phyloP scores from a whole-genome alignment of 2,113 vertebrate genomes.

The mouse (Mus musculus) region DNA sequence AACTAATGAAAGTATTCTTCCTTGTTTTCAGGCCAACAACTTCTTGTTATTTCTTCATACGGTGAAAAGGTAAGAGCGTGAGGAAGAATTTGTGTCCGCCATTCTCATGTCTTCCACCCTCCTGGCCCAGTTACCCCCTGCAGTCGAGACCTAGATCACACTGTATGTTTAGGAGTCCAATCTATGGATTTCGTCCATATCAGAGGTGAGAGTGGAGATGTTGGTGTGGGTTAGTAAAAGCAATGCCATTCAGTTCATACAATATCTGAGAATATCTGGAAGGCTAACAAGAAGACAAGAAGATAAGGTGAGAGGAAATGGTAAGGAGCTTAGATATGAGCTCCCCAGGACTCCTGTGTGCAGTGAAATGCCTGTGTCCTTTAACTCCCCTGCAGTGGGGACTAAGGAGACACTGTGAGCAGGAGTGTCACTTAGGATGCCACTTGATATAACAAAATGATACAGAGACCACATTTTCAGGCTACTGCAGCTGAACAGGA shows the following conservation, averaged over 20 bases:
- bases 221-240: too few species aligned
- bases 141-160: neutral
- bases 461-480: neutral
- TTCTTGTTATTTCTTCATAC: too few species aligned
- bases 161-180: neutral
- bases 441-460: neutral
- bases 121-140: too few species aligned
- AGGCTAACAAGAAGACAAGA: neutral
- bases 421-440: neutral
- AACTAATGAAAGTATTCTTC: neutral
- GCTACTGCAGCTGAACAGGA: neutral
- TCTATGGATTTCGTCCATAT: neutral
- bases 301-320: neutral
- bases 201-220: neutral
- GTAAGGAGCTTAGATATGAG: neutral
- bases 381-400: neutral
- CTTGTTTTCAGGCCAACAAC: neutral
- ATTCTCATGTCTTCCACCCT: neutral
- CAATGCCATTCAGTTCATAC: neutral
- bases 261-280: neutral
- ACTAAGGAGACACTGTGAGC: neutral
- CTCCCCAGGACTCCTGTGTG: neutral
- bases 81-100: neutral
- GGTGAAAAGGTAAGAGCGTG: neutral
- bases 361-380: neutral